phyloP scores from a whole-genome alignment of 2,113 vertebrate genomes.

The Cariama cristata region DNA sequence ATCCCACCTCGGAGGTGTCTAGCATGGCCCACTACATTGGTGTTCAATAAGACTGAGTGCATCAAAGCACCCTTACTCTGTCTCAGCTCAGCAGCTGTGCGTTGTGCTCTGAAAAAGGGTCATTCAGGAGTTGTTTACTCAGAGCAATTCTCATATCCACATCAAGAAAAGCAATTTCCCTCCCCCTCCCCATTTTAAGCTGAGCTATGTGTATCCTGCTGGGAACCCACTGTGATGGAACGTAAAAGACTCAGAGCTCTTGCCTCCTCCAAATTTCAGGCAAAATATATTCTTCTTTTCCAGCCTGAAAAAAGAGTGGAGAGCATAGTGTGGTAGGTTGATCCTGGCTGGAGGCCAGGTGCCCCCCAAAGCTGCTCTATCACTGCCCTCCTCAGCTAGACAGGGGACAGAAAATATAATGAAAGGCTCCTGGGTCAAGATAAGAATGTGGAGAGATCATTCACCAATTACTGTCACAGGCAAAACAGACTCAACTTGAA shows the following conservation, averaged over 20 bases:
- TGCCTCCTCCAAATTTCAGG: neutral
- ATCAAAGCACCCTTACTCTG: neutral
- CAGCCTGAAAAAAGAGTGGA: neutral
- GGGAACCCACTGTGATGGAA: neutral
- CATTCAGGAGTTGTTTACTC: neutral
- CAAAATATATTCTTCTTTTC: slow-evolving; percentile 15
- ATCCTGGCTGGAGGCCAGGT: neutral
- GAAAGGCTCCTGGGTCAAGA: neutral
- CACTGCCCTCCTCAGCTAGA: neutral
- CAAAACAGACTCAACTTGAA: neutral
- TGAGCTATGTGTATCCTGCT: neutral
- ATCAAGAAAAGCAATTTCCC: neutral
- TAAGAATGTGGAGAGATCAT: neutral
- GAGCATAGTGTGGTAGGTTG: neutral
- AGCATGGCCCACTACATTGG: neutral
- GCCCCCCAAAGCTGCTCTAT: neutral
- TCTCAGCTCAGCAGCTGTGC: neutral
- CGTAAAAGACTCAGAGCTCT: neutral
- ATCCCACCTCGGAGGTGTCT: neutral
- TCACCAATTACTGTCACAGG: neutral
- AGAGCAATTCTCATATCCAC: neutral
- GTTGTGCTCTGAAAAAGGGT: neutral
- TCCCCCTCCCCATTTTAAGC: neutral
- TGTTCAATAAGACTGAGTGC: neutral
- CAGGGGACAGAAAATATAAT: neutral